Conservation (phyloP, 2,888 invertebrate species). For the Julus scanicus region DNA sequence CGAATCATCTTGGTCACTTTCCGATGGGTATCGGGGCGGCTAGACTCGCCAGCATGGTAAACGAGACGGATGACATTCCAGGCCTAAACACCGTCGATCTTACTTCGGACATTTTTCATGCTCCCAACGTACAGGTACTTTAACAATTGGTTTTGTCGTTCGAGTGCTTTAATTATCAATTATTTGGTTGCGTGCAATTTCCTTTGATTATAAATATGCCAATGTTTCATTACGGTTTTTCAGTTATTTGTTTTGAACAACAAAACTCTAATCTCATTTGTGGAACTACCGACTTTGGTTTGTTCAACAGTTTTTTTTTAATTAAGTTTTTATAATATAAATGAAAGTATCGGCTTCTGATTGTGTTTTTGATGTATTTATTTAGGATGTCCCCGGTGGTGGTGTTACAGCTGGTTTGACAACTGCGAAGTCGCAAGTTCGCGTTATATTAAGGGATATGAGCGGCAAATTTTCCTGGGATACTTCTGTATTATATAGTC, state of each 20-base stretch:
- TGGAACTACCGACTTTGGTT: slow-evolving; percentile 84
- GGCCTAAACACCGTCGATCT: slow-evolving; percentile 78
- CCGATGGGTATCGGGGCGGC: slow-evolving; percentile 91
- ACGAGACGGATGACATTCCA: slow-evolving; percentile 90
- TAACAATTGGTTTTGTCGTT: background rate
- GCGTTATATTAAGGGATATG: slow-evolving; percentile 87
- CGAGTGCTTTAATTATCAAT: background rate
- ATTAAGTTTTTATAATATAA: background rate
- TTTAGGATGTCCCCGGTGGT: slow-evolving; percentile 77
- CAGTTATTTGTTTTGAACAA: slow-evolving; percentile 85
- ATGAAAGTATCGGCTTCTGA: background rate
- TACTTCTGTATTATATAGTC: slow-evolving; percentile 83
- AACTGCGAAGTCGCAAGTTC: slow-evolving; percentile 83
- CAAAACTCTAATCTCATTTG: slow-evolving; percentile 83
- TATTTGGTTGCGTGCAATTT: background rate
- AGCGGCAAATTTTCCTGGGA: slow-evolving; percentile 98
- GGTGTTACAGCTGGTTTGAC: slow-evolving; percentile 80
- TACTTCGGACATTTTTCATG: slow-evolving; percentile 81
- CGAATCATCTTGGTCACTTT: slow-evolving; percentile 93
- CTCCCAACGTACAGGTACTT: slow-evolving; percentile 80
- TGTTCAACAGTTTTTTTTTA: slow-evolving; percentile 57
- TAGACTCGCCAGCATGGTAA: slow-evolving; percentile 86
- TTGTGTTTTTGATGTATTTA: background rate
- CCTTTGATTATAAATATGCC: too few relatives aligned
- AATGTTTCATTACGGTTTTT: too few relatives aligned